phyloP scores from a whole-genome alignment of 2,113 vertebrate genomes.

The Poecilia latipinna region DNA sequence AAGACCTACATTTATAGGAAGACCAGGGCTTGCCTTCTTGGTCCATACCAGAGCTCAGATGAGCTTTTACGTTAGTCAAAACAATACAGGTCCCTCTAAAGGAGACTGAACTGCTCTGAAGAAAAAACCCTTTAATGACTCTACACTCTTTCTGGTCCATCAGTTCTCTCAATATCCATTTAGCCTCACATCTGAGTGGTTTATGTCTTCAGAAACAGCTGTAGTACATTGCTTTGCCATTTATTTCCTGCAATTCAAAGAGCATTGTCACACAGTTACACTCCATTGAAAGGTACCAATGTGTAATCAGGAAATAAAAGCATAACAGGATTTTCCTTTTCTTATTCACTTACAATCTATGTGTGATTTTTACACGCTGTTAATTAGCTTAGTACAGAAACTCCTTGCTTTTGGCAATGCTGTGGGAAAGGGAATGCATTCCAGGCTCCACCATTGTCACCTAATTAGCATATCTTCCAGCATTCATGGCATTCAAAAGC shows the following conservation, averaged over 20 bases:
- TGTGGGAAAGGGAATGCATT: slow-evolving; percentile 45
- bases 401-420: slow-evolving; percentile 45
- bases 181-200: not conserved
- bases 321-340: slow-evolving; percentile 30
- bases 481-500: slow-evolving; percentile 19
- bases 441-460: slow-evolving; percentile 33
- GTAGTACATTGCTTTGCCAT: not conserved
- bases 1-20: not conserved
- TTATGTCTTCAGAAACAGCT: not conserved
- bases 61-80: too few relatives aligned
- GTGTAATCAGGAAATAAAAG: not conserved
- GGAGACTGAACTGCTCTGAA: not conserved
- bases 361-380: slow-evolving; percentile 39
- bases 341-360: slow-evolving; percentile 12
- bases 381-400: slow-evolving; percentile 48
- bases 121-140: not conserved
- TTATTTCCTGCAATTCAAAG: not conserved
- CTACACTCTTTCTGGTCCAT: not conserved
- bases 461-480: slow-evolving; percentile 37
- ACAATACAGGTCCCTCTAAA: not conserved
- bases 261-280: not conserved
- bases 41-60: too few relatives aligned
- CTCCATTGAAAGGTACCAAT: not conserved
- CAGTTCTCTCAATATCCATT: not conserved
- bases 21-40: not conserved